These are phyloP conservation scores for Trichonephila inaurata DNA, from an alignment of 1,140 invertebrate genomes.

Conservation along the genomic window DNA sequence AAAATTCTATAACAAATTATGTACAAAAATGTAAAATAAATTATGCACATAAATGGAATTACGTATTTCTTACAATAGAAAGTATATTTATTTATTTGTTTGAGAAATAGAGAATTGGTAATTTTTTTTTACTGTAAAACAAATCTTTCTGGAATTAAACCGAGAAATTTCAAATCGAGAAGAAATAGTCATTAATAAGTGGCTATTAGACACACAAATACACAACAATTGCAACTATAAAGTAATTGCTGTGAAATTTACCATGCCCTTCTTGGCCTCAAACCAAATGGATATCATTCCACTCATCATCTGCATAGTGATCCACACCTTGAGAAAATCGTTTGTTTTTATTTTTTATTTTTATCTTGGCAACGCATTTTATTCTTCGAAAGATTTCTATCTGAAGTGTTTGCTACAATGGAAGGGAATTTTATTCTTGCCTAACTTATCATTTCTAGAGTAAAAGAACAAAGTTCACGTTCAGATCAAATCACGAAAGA, in stretches of 20 bases:
- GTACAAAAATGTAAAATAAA: no score
- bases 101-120: no score
- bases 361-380: neutral
- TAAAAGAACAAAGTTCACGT: neutral
- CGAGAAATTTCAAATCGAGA: no score
- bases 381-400: neutral
- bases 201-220: neutral
- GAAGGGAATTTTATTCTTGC: neutral
- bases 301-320: neutral
- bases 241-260: conserved; percentile 2
- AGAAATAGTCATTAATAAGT: neutral
- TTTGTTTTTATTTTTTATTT: no score
- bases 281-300: neutral
- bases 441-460: neutral
- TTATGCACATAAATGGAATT: no score
- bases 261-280: neutral
- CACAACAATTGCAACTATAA: neutral
- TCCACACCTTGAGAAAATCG: neutral
- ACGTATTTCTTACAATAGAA: no score
- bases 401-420: neutral
- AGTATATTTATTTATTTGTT: no score
- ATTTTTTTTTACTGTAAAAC: no score
- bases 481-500: neutral
- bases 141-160: no score
- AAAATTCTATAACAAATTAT: no score